phyloP scores from a whole-genome alignment of 2,888 invertebrate species.

The Mellilla xanthometata region DNA sequence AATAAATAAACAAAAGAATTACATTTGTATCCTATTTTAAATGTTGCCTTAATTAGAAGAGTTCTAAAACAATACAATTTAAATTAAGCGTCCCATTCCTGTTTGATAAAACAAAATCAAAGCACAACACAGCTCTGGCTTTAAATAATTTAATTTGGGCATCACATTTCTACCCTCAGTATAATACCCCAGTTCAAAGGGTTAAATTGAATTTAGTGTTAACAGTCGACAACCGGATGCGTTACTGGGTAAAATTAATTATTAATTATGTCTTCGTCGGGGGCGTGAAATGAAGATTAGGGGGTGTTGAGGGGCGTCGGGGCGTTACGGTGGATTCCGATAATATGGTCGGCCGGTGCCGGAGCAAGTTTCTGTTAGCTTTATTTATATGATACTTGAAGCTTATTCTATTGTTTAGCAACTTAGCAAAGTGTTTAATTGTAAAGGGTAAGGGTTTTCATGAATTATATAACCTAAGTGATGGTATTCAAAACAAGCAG shows the following conservation, averaged over 20 bases:
- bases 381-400: background rate
- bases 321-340: background rate
- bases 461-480: too few relatives aligned
- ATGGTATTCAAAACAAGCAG: too few relatives aligned
- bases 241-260: slow-evolving; percentile 37
- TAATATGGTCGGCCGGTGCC: background rate
- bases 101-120: too few relatives aligned
- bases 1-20: too few relatives aligned
- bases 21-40: too few relatives aligned
- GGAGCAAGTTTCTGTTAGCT: too few relatives aligned
- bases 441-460: too few relatives aligned
- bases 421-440: too few relatives aligned
- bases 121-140: background rate
- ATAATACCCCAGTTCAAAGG: slow-evolving; percentile 25
- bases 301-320: slow-evolving; percentile 6
- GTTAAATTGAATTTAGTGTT: slow-evolving; percentile 22
- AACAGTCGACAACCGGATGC: slow-evolving; percentile 31
- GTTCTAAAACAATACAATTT: too few relatives aligned
- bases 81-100: too few relatives aligned
- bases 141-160: background rate
- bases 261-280: slow-evolving; percentile 34
- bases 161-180: slow-evolving; percentile 2
- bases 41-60: too few relatives aligned
- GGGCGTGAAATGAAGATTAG: slow-evolving; percentile 19
- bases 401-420: too few relatives aligned